Evolutionary conservation across 2,797 vertebrate species (phyloP), one percentile per base, ranked within the genome.

Genomic region (Harpagifer antarcticus): DNA sequence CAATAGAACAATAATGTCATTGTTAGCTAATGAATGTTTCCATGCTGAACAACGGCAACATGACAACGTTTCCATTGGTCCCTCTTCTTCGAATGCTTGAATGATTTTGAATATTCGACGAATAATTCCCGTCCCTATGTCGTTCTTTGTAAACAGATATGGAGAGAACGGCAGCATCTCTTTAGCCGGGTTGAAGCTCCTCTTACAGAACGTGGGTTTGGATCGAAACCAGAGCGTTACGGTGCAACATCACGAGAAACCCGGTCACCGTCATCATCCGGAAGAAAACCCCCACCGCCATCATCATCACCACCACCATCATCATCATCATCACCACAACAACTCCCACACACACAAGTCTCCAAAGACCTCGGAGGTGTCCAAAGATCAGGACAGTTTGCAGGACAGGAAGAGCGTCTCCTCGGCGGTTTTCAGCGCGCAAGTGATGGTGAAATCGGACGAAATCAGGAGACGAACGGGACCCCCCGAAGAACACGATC

Each of bases 91-190:
- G 27, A 27, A 27, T 27, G 27, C 27, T 4, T 27, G 27, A 27
- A 27, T 27, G 27, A 27, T 27, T 27, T 27, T 27, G 27, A 27
- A 27, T 27, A 27, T 27, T 27, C 4, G 4, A 27, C 27, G 1
- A 4, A 27, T 27, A 27, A 27, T 27, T 27, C 23, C 23, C 23
- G 3, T 3, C 23, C 23, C 23, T 3, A 27, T 27, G 27, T 37
- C 9, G 33, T 8, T 37, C 7, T 37, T 37, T 6, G 37, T 37
- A 37, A 37, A 86, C 88, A 97, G 96, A 44, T 99, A 99, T 0
- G 98, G 98, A 23, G 96, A 99, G 68, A 99, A 99, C 14, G 96
- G 97, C 59, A 96, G 94, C 79, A 94, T 99, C 75, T 96, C 96
- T 0, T 63, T 98, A 75, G 93, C 94, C 33, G 97, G 97, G 1